These are phyloP conservation scores for Tokudaia tokunoshimensis DNA, from an alignment of 2,797 vertebrate species.

Conservation along the genomic window DNA sequence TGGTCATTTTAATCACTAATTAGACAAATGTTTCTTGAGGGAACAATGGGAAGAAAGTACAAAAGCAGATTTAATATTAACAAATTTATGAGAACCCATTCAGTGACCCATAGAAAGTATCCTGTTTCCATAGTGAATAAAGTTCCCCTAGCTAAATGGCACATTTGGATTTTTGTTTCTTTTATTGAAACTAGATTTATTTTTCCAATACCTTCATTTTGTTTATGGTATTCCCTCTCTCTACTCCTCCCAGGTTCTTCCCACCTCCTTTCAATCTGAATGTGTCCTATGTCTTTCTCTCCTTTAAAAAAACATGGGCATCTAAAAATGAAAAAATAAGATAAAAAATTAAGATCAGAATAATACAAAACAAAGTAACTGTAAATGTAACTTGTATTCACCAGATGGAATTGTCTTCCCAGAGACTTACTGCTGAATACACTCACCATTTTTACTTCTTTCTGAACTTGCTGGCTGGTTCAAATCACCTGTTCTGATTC, in stretches of 20 bases:
- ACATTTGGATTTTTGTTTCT: background rate
- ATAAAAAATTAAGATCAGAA: background rate
- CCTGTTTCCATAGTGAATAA: background rate
- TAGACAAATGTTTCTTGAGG: background rate
- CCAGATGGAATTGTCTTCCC: background rate
- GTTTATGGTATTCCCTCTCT: background rate
- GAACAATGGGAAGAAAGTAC: background rate
- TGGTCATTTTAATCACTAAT: background rate
- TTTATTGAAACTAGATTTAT: too few species aligned
- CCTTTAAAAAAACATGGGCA: background rate
- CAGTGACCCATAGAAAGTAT: background rate
- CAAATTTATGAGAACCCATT: background rate
- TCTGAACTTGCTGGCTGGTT: background rate
- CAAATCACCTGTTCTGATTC: background rate
- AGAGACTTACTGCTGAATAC: background rate
- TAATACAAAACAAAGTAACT: background rate
- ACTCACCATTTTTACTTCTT: background rate
- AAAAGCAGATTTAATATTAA: background rate
- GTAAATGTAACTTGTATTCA: background rate
- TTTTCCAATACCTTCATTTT: background rate
- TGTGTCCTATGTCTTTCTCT: too few species aligned
- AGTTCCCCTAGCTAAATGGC: background rate
- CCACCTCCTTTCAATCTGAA: background rate
- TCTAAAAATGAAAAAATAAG: background rate
- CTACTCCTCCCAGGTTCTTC: background rate